These are phyloP conservation scores for Aplocera efformata DNA, from an alignment of 2,888 invertebrate genomes.

Conservation along the genomic window DNA sequence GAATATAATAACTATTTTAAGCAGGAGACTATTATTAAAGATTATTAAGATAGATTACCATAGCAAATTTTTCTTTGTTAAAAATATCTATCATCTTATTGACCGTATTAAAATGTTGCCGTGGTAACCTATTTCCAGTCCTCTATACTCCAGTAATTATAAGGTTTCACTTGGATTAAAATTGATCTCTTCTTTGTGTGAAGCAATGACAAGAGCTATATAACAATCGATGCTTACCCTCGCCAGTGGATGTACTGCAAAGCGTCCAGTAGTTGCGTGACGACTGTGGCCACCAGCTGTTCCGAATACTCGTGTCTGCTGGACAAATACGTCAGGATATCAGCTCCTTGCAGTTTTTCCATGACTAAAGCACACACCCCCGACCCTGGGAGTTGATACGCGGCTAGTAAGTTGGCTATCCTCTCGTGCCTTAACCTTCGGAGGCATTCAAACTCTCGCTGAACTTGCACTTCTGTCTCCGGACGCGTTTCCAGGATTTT, in stretches of 20 bases:
- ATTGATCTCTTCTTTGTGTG: no score
- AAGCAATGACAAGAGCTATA: no score
- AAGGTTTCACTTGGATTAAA: no score
- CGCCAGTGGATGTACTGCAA: constrained; percentile 97
- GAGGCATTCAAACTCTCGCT: constrained; percentile 91
- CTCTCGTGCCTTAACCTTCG: constrained; percentile 92
- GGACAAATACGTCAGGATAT: constrained; percentile 93
- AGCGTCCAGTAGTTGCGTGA: constrained; percentile 93
- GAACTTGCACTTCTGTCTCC: constrained; percentile 83
- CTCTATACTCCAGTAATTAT: no score
- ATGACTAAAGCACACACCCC: constrained; percentile 86
- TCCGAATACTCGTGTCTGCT: constrained; percentile 95
- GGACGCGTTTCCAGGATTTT: constrained; percentile 88
- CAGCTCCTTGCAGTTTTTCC: constrained; percentile 94
- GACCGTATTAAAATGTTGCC: no score
- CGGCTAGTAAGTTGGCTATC: constrained; percentile 87
- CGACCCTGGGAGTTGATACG: constrained; percentile 84
- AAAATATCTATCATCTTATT: no score
- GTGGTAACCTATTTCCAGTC: no score
- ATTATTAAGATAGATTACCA: no score
- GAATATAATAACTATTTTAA: no score
- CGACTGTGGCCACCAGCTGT: constrained; percentile 92
- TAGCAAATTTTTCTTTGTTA: no score
- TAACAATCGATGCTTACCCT: constrained; percentile 60
- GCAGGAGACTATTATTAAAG: no score